Evolutionary conservation across 2,888 invertebrate genomes (phyloP).

Genomic region (Aphodius sticticus): DNA sequence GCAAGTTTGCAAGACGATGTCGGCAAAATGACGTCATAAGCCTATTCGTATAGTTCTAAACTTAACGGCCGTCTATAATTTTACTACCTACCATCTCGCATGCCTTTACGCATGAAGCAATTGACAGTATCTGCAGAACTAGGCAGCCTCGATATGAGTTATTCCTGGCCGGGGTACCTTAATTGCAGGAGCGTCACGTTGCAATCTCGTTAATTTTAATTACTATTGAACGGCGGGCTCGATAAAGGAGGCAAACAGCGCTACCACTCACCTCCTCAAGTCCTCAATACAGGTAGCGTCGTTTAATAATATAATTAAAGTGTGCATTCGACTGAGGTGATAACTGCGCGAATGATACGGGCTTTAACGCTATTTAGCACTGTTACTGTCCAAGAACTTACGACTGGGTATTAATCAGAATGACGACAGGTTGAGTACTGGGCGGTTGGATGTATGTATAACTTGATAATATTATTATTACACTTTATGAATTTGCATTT

Average conservation of each 20-base stretch:
- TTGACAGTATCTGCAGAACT: conserved; percentile 4
- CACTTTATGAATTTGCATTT: too few species aligned
- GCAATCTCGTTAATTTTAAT: conserved; percentile 4
- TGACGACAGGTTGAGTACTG: neutral
- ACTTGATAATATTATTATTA: neutral
- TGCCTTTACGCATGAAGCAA: neutral
- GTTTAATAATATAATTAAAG: conserved; percentile 4
- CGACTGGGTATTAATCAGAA: neutral
- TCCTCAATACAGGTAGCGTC: conserved; percentile 4
- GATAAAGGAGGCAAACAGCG: neutral
- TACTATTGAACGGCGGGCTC: neutral
- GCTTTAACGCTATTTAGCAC: neutral
- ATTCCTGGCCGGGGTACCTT: neutral
- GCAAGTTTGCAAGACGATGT: neutral
- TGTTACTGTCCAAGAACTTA: neutral
- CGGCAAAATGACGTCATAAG: neutral
- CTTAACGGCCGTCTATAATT: neutral
- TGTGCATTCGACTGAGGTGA: conserved; percentile 4
- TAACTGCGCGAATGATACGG: neutral
- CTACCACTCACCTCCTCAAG: neutral
- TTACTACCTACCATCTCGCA: neutral
- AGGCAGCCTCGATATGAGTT: neutral
- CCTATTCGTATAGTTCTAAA: neutral
- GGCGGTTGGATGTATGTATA: neutral
- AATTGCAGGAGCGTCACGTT: neutral